A percentile compares a stretch with the other conserved stretches of the same genome.
These are phyloP conservation scores for Cephus pygmeus DNA, from an alignment of 2,888 invertebrate species.

Conservation along the genomic window DNA sequence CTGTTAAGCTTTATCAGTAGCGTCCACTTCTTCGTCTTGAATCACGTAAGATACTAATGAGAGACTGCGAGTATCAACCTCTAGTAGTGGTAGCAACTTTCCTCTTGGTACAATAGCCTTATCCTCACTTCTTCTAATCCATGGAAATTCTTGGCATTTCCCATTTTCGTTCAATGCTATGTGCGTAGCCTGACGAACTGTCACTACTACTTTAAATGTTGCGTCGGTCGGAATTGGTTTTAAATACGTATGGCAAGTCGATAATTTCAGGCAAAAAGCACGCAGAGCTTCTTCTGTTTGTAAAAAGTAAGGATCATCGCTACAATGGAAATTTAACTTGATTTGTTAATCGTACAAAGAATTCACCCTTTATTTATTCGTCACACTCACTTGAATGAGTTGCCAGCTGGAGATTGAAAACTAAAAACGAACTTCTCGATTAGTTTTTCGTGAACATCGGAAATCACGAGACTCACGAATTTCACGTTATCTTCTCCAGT, in stretches of 20 bases:
- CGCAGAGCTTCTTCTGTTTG: slow-evolving; percentile 73
- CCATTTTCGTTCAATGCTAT: slow-evolving; percentile 70
- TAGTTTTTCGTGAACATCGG: slow-evolving; percentile 63
- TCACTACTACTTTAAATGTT: slow-evolving; percentile 73
- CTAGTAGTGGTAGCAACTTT: slow-evolving; percentile 66
- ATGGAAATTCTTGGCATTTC: slow-evolving; percentile 68
- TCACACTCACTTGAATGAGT: slow-evolving; percentile 49
- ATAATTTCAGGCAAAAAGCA: slow-evolving; percentile 72
- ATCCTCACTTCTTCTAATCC: slow-evolving; percentile 60
- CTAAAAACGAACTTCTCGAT: slow-evolving; percentile 68
- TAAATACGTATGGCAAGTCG: slow-evolving; percentile 67
- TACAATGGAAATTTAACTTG: slow-evolving; percentile 30
- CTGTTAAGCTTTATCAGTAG: neutral
- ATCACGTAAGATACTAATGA: slow-evolving; percentile 27
- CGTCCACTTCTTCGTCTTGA: neutral
- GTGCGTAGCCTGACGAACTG: slow-evolving; percentile 72
- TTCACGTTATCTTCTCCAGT: slow-evolving; percentile 68
- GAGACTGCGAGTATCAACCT: slow-evolving; percentile 47
- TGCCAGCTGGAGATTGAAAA: slow-evolving; percentile 50
- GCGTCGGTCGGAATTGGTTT: slow-evolving; percentile 68
- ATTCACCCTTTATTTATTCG: neutral
- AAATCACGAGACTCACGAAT: slow-evolving; percentile 69
- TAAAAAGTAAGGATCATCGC: slow-evolving; percentile 72
- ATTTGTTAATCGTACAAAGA: slow-evolving; percentile 4
- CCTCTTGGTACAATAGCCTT: slow-evolving; percentile 44